These are phyloP conservation scores for Pomatorhinus ruficollis DNA, from an alignment of 2,113 vertebrate species.

Conservation along the genomic window DNA sequence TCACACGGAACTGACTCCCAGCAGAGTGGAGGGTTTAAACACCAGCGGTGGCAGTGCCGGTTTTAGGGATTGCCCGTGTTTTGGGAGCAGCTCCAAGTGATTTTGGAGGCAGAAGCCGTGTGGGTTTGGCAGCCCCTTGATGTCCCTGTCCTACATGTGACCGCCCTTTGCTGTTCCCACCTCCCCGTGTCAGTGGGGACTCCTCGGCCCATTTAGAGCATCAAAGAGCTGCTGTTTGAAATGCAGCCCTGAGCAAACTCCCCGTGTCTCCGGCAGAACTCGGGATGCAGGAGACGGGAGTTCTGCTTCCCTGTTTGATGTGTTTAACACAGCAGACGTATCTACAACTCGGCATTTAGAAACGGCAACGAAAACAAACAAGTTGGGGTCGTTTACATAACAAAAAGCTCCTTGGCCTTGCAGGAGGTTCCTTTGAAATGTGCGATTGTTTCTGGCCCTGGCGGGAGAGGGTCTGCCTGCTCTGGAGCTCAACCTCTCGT, in stretches of 20 bases:
- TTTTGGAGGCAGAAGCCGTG: neutral
- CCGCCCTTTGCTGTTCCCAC: neutral
- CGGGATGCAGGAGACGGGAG: neutral
- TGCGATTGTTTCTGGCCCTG: neutral
- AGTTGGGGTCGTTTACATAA: conserved; percentile 60
- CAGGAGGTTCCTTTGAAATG: conserved; percentile 67
- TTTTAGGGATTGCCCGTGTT: fast-evolving
- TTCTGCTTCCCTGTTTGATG: conserved; percentile 40
- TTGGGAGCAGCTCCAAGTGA: neutral
- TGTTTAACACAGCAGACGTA: conserved; percentile 46
- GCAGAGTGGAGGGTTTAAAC: fast-evolving
- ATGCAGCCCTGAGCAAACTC: conserved; percentile 22
- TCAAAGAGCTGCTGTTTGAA: conserved; percentile 37
- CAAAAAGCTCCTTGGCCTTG: conserved; percentile 51
- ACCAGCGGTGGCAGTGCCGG: fast-evolving
- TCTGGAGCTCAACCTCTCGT: neutral
- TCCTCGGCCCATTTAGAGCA: neutral
- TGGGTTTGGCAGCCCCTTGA: neutral
- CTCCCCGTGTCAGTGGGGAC: neutral
- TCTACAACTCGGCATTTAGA: conserved; percentile 36
- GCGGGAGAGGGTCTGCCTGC: neutral
- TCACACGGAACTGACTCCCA: neutral
- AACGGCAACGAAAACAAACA: conserved; percentile 36
- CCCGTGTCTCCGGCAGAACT: neutral
- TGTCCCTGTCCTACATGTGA: neutral